Percentiles rank a stretch among this genome's conserved stretches.
These are phyloP conservation scores for Nymphalis polychloros DNA, from an alignment of 2,888 invertebrate species.

Conservation along the genomic window DNA sequence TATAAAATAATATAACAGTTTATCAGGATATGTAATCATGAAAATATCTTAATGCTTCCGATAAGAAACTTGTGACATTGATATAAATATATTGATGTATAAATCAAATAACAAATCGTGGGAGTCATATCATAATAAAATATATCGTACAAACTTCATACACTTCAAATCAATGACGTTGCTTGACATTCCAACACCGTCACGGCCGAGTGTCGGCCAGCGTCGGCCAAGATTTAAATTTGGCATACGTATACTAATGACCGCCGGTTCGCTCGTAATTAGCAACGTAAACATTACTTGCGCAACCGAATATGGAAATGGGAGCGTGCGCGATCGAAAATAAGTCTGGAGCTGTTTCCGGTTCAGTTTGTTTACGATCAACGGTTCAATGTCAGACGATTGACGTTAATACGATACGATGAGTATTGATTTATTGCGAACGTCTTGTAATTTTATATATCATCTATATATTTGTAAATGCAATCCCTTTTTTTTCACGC, in stretches of 20 bases:
- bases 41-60: no score
- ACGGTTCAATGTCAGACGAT: conserved; percentile 22
- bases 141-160: conserved; percentile 18
- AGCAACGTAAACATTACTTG: conserved; percentile 56
- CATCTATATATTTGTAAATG: background rate
- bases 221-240: conserved; percentile 71
- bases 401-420: conserved; percentile 20
- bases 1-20: no score
- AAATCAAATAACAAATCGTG: no score
- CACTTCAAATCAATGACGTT: conserved; percentile 54
- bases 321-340: conserved; percentile 47
- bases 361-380: conserved; percentile 21
- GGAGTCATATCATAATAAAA: no score
- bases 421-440: conserved; percentile 38
- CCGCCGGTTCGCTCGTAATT: conserved; percentile 55
- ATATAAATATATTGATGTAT: no score
- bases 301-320: conserved; percentile 61
- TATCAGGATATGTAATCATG: no score
- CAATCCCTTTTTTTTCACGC: no score
- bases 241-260: conserved; percentile 65
- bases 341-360: conserved; percentile 45
- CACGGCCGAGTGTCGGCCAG: conserved; percentile 43
- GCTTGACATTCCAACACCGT: conserved; percentile 60
- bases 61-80: no score
- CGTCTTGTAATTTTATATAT: conserved; percentile 28